Conservation (phyloP, 2,888 invertebrate genomes). For the Raillietiella orientalis region DNA sequence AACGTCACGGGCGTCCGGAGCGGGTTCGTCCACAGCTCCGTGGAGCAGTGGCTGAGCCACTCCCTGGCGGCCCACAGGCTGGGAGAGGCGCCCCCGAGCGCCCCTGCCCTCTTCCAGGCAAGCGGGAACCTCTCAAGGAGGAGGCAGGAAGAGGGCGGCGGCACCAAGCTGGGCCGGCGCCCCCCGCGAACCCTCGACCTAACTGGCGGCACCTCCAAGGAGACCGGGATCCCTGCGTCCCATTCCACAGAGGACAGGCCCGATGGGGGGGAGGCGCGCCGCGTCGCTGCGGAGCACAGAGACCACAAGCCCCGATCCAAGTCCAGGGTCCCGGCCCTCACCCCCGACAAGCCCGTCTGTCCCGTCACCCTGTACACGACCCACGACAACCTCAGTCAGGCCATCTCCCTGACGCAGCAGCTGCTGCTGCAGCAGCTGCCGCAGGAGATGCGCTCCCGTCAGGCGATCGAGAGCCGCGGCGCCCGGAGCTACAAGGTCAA, state of each 20-base stretch:
- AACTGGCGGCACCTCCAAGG: neutral
- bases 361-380: conserved; percentile 31
- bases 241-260: conserved; percentile 9
- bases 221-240: neutral
- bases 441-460: conserved; percentile 7
- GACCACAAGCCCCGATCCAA: conserved; percentile 3
- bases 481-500: conserved; percentile 34
- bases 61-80: too few relatives aligned
- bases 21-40: too few relatives aligned
- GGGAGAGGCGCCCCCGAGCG: too few relatives aligned
- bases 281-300: too few relatives aligned
- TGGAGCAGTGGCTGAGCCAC: too few relatives aligned
- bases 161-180: too few relatives aligned
- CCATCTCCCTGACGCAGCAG: conserved; percentile 30
- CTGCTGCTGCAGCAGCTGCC: conserved; percentile 14
- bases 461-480: neutral
- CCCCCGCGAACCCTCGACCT: neutral
- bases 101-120: too few relatives aligned
- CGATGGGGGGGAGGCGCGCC: conserved; percentile 5
- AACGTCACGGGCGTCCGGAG: too few relatives aligned
- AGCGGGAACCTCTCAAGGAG: too few relatives aligned
- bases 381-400: conserved; percentile 28
- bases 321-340: neutral
- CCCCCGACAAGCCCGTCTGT: conserved; percentile 2
- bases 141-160: too few relatives aligned